Percentiles rank a stretch among this genome's conserved stretches.
Conservation (phyloP, 1,140 invertebrate species). For the Saccostrea echinata region DNA sequence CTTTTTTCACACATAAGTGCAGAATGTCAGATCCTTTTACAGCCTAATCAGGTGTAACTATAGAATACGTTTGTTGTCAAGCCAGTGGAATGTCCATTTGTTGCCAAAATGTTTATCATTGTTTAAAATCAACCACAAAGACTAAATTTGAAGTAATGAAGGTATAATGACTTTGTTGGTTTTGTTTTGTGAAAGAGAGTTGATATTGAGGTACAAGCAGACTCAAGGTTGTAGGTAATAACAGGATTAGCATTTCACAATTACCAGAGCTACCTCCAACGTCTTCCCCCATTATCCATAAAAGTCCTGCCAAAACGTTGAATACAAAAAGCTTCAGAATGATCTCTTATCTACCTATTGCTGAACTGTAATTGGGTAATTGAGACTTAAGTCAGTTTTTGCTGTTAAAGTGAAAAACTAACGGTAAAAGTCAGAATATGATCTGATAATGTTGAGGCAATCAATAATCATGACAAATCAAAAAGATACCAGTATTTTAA, state of each 20-base stretch:
- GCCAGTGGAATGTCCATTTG: slow-evolving; percentile 30
- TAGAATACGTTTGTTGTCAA: neutral
- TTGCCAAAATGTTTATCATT: slow-evolving; percentile 27
- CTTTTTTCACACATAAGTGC: neutral
- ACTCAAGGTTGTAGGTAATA: slow-evolving; percentile 10
- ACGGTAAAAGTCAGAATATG: slow-evolving; percentile 1
- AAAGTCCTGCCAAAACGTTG: neutral
- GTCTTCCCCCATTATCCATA: neutral
- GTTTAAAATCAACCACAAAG: slow-evolving; percentile 30
- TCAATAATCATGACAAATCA: slow-evolving; percentile 30
- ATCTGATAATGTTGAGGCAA: neutral
- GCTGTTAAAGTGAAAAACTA: neutral
- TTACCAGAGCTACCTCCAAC: neutral
- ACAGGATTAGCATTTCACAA: neutral
- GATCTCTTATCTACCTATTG: slow-evolving; percentile 22
- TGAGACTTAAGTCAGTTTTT: slow-evolving; percentile 30
- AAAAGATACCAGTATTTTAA: slow-evolving; percentile 27
- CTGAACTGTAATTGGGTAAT: slow-evolving; percentile 12
- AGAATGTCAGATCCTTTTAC: neutral
- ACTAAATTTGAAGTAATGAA: slow-evolving; percentile 30
- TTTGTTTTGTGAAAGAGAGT: slow-evolving; percentile 10
- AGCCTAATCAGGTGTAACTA: neutral
- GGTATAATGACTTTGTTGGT: slow-evolving; percentile 28
- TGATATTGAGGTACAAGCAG: neutral
- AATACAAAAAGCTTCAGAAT: neutral